A percentile compares a stretch with the other conserved stretches of the same genome.
Conservation (phyloP, 2,113 vertebrate species). For the Aegotheles bennettii region DNA sequence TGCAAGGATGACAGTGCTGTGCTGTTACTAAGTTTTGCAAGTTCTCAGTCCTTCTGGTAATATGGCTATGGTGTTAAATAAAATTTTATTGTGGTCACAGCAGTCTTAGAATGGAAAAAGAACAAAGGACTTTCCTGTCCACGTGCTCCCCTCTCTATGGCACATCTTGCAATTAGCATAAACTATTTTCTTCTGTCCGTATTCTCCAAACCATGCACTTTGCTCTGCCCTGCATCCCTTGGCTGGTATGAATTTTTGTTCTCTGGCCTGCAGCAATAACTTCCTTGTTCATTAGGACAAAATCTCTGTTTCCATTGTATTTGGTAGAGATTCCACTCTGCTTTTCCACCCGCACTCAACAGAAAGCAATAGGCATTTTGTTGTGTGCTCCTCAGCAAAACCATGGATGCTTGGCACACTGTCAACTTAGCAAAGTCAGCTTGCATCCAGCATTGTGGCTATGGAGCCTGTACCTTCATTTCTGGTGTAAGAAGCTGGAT, state of each 20-base stretch:
- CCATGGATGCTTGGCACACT: not conserved
- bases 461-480: not conserved
- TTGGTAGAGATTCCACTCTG: not conserved
- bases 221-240: constrained; percentile 42
- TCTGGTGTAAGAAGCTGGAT: not conserved
- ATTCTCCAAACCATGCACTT: constrained; percentile 48
- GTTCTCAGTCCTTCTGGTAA: not conserved
- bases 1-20: not conserved
- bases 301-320: not conserved
- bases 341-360: not conserved
- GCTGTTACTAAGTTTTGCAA: not conserved
- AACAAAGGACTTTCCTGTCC: not conserved
- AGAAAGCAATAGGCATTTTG: not conserved
- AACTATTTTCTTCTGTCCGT: not conserved
- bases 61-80: not conserved
- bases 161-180: not conserved
- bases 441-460: not conserved
- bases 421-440: not conserved
- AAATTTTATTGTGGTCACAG: not conserved
- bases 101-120: not conserved
- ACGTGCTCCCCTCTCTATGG: not conserved
- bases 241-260: constrained; percentile 52
- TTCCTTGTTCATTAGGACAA: not conserved
- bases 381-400: not conserved
- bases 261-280: constrained; percentile 7